Percentiles rank a stretch among this genome's conserved stretches.
Conservation (phyloP, 2,797 vertebrate genomes). For the Bufotes viridis region DNA sequence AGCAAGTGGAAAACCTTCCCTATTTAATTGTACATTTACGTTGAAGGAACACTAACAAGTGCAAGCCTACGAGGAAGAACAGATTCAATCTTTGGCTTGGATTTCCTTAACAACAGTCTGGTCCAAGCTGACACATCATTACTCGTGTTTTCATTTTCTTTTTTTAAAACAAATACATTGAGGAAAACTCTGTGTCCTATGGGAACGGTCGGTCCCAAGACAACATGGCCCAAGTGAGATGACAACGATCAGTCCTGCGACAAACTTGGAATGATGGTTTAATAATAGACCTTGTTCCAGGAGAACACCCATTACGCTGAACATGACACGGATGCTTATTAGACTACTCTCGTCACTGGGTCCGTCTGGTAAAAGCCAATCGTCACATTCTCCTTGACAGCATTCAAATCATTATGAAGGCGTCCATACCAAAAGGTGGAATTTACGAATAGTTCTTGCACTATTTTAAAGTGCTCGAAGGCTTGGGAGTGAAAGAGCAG, state of each 20-base stretch:
- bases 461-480: conserved; percentile 62
- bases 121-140: conserved; percentile 48
- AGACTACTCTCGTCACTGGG: not conserved
- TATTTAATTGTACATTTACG: not conserved
- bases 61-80: conserved; percentile 54
- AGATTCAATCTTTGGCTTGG: conserved; percentile 61
- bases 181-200: conserved; percentile 1
- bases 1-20: conserved; percentile 23
- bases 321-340: not conserved
- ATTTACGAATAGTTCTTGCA: conserved; percentile 52
- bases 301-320: conserved; percentile 13
- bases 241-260: conserved; percentile 23
- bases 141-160: not conserved
- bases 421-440: conserved; percentile 32
- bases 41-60: conserved; percentile 25
- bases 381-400: conserved; percentile 17
- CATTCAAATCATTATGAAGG: conserved; percentile 17
- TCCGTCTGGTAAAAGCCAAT: not conserved
- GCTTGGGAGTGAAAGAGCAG: conserved; percentile 32
- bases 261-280: not conserved
- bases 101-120: conserved; percentile 49
- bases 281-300: conserved; percentile 22
- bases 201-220: conserved; percentile 22
- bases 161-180: conserved; percentile 7
- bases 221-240: not conserved